phyloP scores from a whole-genome alignment of 2,888 invertebrate species.

The Blastobasis adustella region DNA sequence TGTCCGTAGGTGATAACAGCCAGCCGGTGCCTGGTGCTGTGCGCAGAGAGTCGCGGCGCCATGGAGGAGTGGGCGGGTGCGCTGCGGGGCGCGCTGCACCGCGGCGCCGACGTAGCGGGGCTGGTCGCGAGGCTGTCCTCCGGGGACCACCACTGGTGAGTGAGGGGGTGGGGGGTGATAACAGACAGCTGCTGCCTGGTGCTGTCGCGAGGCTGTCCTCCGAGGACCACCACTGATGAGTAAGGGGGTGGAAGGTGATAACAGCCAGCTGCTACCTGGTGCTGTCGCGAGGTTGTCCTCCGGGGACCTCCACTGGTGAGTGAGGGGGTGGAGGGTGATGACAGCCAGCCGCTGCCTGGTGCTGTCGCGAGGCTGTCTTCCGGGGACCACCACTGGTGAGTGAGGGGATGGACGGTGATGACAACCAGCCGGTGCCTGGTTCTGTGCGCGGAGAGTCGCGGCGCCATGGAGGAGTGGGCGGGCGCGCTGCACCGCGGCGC shows the following conservation, averaged over 20 bases:
- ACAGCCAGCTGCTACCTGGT: background rate
- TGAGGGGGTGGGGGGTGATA: conserved; percentile 71
- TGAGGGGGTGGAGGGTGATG: conserved; percentile 71
- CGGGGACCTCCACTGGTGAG: conserved; percentile 66
- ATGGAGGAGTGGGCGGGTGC: conserved; percentile 96
- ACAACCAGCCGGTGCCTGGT: conserved; percentile 24
- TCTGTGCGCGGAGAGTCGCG: conserved; percentile 75
- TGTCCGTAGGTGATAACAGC: conserved; percentile 80
- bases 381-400: conserved; percentile 66
- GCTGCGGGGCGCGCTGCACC: conserved; percentile 80
- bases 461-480: conserved; percentile 96
- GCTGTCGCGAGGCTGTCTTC: conserved; percentile 75
- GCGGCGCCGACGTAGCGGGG: conserved; percentile 66
- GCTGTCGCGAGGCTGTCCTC: conserved; percentile 76
- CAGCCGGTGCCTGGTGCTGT: conserved; percentile 84
- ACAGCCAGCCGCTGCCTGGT: conserved; percentile 86
- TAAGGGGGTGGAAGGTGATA: background rate
- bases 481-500: conserved; percentile 77
- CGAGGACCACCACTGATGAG: conserved; percentile 66
- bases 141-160: conserved; percentile 66
- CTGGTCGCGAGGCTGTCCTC: conserved; percentile 75
- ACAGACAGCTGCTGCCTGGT: conserved; percentile 86
- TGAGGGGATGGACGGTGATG: background rate
- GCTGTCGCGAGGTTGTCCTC: conserved; percentile 67
- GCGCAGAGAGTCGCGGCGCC: conserved; percentile 86